Percentiles rank a stretch among this genome's conserved stretches.
Conservation (phyloP, 2,888 invertebrate genomes). For the Pomacea canaliculata region DNA sequence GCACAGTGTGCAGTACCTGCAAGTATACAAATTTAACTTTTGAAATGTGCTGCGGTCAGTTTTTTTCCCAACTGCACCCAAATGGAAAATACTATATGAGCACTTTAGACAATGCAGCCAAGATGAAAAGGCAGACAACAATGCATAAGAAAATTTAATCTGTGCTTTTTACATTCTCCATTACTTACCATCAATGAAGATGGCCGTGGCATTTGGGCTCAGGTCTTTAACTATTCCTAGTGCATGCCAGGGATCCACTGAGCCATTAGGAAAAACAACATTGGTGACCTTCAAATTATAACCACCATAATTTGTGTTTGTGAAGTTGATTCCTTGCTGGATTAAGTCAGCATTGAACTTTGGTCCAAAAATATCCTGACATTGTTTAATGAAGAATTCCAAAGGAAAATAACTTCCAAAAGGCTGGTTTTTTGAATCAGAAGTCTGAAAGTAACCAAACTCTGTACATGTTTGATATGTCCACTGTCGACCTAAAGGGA, state of each 20-base stretch:
- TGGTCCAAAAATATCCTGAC: slow-evolving; percentile 84
- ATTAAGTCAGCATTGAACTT: slow-evolving; percentile 77
- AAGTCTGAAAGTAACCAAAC: slow-evolving; percentile 95
- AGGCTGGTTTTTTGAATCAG: slow-evolving; percentile 76
- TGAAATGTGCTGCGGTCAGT: neutral
- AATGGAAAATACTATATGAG: neutral
- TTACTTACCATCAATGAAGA: slow-evolving; percentile 69
- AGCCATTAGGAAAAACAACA: slow-evolving; percentile 88
- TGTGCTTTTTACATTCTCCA: neutral
- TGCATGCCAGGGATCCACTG: slow-evolving; percentile 79
- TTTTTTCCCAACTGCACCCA: neutral
- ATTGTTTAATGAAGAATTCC: slow-evolving; percentile 83
- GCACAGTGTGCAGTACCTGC: slow-evolving; percentile 93
- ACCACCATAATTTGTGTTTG: slow-evolving; percentile 83
- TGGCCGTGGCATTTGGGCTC: slow-evolving; percentile 64
- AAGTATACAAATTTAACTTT: neutral
- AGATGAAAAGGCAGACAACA: neutral
- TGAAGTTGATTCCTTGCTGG: slow-evolving; percentile 76
- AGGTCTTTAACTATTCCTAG: slow-evolving; percentile 69
- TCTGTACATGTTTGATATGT: slow-evolving; percentile 95
- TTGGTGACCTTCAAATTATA: slow-evolving; percentile 79
- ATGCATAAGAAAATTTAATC: neutral
- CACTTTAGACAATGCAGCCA: neutral
- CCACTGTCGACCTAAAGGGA: slow-evolving; percentile 83
- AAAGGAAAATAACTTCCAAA: slow-evolving; percentile 84